These are phyloP conservation scores for Anadara kagoshimensis DNA, from an alignment of 1,140 invertebrate genomes.

Conservation along the genomic window DNA sequence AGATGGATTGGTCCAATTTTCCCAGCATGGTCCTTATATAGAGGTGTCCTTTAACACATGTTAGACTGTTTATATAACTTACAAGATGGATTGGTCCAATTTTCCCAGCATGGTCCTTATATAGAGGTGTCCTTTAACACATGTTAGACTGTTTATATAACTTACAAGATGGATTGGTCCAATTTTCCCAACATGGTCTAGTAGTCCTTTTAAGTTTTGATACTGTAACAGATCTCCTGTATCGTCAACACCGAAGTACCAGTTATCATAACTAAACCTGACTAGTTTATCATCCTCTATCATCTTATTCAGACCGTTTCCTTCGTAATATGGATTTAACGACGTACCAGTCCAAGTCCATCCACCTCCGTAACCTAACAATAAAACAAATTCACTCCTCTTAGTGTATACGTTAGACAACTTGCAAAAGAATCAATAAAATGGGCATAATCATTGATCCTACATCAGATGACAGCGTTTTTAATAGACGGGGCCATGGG, in stretches of 20 bases:
- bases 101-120: constrained; percentile 65
- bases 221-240: constrained; percentile 87
- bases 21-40: no score
- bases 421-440: no score
- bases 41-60: no score
- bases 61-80: constrained; percentile 22
- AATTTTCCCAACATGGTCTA: constrained; percentile 69
- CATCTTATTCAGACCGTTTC: constrained; percentile 81
- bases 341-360: constrained; percentile 92
- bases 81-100: constrained; percentile 67
- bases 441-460: no score
- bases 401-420: no score
- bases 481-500: no score
- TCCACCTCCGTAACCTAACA: constrained; percentile 45
- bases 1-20: no score
- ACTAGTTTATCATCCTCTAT: constrained; percentile 92
- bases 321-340: constrained; percentile 94
- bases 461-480: no score
- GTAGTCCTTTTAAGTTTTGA: constrained; percentile 80
- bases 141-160: background rate
- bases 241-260: constrained; percentile 89
- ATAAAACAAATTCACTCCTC: background rate
- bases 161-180: constrained; percentile 66
- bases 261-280: constrained; percentile 83
- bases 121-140: no score